Base-by-base conservation (phyloP, 2,888 invertebrate genomes). In the Ferdinandea cuprea region DNA sequence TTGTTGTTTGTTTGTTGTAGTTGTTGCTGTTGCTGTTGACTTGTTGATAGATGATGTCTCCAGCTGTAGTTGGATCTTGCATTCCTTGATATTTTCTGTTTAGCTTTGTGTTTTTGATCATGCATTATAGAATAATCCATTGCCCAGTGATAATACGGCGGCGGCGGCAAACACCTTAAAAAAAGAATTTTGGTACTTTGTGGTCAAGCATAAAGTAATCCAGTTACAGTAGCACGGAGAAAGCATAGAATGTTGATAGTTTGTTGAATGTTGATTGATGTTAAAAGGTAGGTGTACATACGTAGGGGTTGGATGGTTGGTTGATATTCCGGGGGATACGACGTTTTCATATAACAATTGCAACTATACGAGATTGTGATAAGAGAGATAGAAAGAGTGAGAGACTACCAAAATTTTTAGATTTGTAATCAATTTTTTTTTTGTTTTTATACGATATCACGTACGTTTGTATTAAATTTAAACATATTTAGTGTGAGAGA, bases 211-310 rank as follows among this genome's bases (percentile, higher is more conserved):
- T 25, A 32, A n/a, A n/a, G n/a, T 0, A 32, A 32, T 32, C 32
- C 32, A 32, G 37, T 37, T 37, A 25, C 5, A 25, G 4, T 3
- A n/a, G n/a, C n/a, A 46, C n/a, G n/a, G 46, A 21, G 21, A 46
- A 46, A 21, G 21, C 46, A 46, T 28, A 11, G 13, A 15, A 9
- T 59, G 54, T 56, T 68, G 68, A 68, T 68, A 56, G 68, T 25
- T 1, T 69, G 69, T 58, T 68, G 68, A 46, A 54, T 56, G 69
- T 37, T 69, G 69, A 48, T 17, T 58, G 21, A 48, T 56, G 35
- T 11, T 3, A 25, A 13, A 11, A 13, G 17, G 19, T 5, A n/a
- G 4, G 13, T 9, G 11, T 11, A 11, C 9, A 35, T 9, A 11
- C 35, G 35, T n/a, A n/a, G n/a, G n/a, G n/a, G n/a, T n/a, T n/a